Conservation (phyloP, 2,888 invertebrate genomes). For the Ochropleura plecta region DNA sequence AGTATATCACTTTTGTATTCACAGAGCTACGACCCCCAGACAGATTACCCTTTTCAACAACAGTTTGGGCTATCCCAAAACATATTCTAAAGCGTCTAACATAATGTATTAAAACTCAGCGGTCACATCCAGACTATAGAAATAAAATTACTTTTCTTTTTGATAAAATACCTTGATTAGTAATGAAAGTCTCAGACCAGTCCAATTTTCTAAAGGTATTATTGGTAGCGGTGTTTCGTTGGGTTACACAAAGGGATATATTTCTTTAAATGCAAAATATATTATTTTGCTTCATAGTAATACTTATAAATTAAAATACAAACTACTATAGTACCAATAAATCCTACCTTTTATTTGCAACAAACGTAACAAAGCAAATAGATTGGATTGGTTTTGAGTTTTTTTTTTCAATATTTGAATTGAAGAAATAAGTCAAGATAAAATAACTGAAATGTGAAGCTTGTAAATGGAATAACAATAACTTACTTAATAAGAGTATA, state of each 20-base stretch:
- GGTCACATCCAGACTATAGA: slow-evolving; percentile 25
- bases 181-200: slow-evolving; percentile 49
- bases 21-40: slow-evolving; percentile 4
- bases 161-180: slow-evolving; percentile 53
- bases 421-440: background rate
- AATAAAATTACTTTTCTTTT: slow-evolving; percentile 53
- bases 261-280: slow-evolving; percentile 33
- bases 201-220: slow-evolving; percentile 49
- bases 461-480: background rate
- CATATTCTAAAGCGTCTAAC: slow-evolving; percentile 42
- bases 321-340: slow-evolving; percentile 19
- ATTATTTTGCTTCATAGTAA: slow-evolving; percentile 19
- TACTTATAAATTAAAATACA: slow-evolving; percentile 35
- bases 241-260: slow-evolving; percentile 38
- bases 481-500: background rate
- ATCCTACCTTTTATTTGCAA: slow-evolving; percentile 28
- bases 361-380: background rate
- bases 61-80: slow-evolving; percentile 28
- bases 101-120: slow-evolving; percentile 45
- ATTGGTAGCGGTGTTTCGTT: slow-evolving; percentile 39
- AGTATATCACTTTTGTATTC: slow-evolving; percentile 24
- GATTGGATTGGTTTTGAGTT: background rate
- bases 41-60: slow-evolving; percentile 25
- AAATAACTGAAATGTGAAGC: background rate
- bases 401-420: background rate